phyloP scores from a whole-genome alignment of 2,797 vertebrate species.

The Ambastaia sidthimunki region DNA sequence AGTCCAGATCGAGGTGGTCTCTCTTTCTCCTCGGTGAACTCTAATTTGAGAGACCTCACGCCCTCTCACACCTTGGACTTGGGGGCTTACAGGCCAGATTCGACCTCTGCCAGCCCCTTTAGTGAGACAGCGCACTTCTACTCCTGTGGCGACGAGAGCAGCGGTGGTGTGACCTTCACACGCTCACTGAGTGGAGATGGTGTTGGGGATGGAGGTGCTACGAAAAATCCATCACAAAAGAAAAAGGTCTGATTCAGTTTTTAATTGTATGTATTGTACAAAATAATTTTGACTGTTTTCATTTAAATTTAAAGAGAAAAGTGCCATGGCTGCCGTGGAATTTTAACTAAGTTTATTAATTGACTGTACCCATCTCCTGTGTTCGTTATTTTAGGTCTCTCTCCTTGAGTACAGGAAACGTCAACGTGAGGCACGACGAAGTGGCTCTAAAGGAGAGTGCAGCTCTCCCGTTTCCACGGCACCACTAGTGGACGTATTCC shows the following conservation, averaged over 20 bases:
- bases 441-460: slow-evolving; percentile 91
- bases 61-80: slow-evolving; percentile 97
- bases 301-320: no score
- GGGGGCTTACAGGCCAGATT: slow-evolving; percentile 87
- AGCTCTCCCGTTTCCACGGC: slow-evolving; percentile 81
- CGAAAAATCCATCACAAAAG: slow-evolving; percentile 98
- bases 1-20: slow-evolving; percentile 91
- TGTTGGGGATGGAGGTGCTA: slow-evolving; percentile 84
- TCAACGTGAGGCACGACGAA: slow-evolving; percentile 95
- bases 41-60: slow-evolving; percentile 97
- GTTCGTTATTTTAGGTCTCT: slow-evolving; percentile 83
- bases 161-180: slow-evolving; percentile 67
- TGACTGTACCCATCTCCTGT: background rate
- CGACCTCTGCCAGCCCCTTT: slow-evolving; percentile 72
- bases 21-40: slow-evolving; percentile 94
- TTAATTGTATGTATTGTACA: background rate
- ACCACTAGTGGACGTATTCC: slow-evolving; percentile 72
- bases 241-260: slow-evolving; percentile 85
- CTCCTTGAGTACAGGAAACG: slow-evolving; percentile 96
- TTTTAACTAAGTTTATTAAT: no score
- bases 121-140: slow-evolving; percentile 81
- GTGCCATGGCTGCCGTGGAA: background rate
- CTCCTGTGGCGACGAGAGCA: slow-evolving; percentile 90
- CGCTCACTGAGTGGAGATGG: slow-evolving; percentile 80
- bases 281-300: no score